A percentile compares a stretch with the other conserved stretches of the same genome.
phyloP scores from a whole-genome alignment of 2,888 invertebrate species.

The Pseudolycoriella hygida region DNA sequence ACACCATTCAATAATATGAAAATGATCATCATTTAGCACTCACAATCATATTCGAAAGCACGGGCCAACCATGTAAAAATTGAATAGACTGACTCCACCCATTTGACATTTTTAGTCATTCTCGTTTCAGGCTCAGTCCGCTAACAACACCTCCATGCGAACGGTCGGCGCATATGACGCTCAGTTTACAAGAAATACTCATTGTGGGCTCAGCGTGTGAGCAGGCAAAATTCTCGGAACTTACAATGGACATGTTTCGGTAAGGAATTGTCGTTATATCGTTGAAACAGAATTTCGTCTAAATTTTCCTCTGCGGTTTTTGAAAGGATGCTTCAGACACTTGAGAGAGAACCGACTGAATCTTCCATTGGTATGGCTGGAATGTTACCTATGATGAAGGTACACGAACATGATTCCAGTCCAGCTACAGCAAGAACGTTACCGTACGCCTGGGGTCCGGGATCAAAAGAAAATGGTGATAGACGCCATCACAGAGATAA shows the following conservation, averaged over 20 bases:
- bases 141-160: constrained; percentile 76
- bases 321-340: constrained; percentile 73
- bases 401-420: constrained; percentile 26
- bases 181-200: constrained; percentile 81
- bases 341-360: constrained; percentile 82
- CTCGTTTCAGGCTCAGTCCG: constrained; percentile 53
- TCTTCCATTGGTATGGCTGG: constrained; percentile 42
- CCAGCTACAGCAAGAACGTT: constrained; percentile 30
- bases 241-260: constrained; percentile 91
- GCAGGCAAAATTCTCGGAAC: constrained; percentile 90
- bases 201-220: constrained; percentile 86
- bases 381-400: not conserved
- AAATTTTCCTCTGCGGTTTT: not conserved
- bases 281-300: not conserved
- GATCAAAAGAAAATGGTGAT: constrained; percentile 50
- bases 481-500: constrained; percentile 59
- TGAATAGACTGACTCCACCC: constrained; percentile 28
- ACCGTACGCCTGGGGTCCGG: constrained; percentile 32
- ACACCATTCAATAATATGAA: not conserved
- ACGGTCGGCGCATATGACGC: constrained; percentile 67
- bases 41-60: constrained; percentile 26
- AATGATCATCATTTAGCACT: not conserved
- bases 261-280: constrained; percentile 10
- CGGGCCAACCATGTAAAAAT: constrained; percentile 27
- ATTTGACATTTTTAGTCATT: constrained; percentile 28